These are phyloP conservation scores for Hemistola chrysoprasaria DNA, from an alignment of 2,888 invertebrate genomes.

Conservation along the genomic window DNA sequence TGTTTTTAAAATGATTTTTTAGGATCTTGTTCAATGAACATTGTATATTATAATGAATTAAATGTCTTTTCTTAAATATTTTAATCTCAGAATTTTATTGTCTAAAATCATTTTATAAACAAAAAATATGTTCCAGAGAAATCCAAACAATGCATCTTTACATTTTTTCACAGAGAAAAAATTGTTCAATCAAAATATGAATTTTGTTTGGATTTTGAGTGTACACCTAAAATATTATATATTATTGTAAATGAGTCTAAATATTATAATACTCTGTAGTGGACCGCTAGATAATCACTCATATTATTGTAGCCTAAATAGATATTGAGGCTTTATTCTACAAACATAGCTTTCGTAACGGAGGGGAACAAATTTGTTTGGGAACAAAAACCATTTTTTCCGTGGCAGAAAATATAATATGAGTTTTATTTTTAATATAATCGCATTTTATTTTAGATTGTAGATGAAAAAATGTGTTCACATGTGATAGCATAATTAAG, in stretches of 20 bases:
- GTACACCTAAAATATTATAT: background rate
- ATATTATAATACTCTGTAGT: conserved; percentile 23
- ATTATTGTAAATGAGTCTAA: conserved; percentile 17
- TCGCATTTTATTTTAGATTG: conserved; percentile 28
- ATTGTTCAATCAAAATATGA: too few relatives aligned
- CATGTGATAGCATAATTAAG: conserved; percentile 81
- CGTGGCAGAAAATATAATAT: background rate
- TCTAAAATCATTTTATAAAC: too few relatives aligned
- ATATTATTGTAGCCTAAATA: conserved; percentile 13
- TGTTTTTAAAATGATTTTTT: conserved; percentile 21
- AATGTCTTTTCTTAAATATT: too few relatives aligned
- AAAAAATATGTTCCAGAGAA: too few relatives aligned
- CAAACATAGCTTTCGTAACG: conserved; percentile 10
- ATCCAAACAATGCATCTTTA: background rate
- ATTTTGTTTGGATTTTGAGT: too few relatives aligned
- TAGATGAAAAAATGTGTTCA: conserved; percentile 65
- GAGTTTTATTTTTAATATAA: conserved; percentile 14
- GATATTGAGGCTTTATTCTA: conserved; percentile 14
- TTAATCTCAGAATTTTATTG: too few relatives aligned
- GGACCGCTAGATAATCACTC: conserved; percentile 32
- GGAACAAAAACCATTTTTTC: conserved; percentile 44
- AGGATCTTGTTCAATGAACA: background rate
- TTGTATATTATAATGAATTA: too few relatives aligned
- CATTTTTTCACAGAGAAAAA: too few relatives aligned
- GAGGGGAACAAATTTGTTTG: conserved; percentile 49